Evolutionary conservation across 92 coral and sea anemone genomes (phyloP).

Genomic region (Muricea muricata): DNA sequence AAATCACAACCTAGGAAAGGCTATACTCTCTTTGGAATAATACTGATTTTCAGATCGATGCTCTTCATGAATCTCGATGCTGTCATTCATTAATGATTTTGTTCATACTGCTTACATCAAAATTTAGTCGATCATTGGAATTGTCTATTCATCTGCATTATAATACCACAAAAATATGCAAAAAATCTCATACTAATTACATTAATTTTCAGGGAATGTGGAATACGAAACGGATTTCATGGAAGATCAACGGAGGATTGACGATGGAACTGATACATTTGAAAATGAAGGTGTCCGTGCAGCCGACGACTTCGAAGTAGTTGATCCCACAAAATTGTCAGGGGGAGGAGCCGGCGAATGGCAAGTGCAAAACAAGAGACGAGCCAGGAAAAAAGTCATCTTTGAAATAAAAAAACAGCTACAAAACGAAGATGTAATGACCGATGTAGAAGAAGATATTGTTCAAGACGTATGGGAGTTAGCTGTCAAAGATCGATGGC

Average conservation of each 20-base stretch:
- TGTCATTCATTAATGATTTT: no score
- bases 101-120: no score
- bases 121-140: no score
- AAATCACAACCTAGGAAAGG: no score
- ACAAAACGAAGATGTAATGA: constrained; percentile 77
- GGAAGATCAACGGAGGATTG: constrained; percentile 59
- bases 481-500: constrained; percentile 75
- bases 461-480: constrained; percentile 72
- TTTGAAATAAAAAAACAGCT: constrained; percentile 66
- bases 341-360: constrained; percentile 56
- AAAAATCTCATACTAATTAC: no score
- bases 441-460: constrained; percentile 57
- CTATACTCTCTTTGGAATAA: no score
- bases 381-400: constrained; percentile 44
- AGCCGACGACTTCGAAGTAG: background rate
- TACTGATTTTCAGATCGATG: no score
- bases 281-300: background rate
- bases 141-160: no score
- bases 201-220: constrained; percentile 17
- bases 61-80: no score
- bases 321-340: constrained; percentile 20
- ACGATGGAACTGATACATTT: constrained; percentile 40
- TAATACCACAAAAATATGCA: no score
- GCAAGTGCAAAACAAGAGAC: constrained; percentile 58
- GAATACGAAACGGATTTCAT: constrained; percentile 55